Evolutionary conservation across 2,797 vertebrate species (phyloP).

Genomic region (Chaunax sp.): DNA sequence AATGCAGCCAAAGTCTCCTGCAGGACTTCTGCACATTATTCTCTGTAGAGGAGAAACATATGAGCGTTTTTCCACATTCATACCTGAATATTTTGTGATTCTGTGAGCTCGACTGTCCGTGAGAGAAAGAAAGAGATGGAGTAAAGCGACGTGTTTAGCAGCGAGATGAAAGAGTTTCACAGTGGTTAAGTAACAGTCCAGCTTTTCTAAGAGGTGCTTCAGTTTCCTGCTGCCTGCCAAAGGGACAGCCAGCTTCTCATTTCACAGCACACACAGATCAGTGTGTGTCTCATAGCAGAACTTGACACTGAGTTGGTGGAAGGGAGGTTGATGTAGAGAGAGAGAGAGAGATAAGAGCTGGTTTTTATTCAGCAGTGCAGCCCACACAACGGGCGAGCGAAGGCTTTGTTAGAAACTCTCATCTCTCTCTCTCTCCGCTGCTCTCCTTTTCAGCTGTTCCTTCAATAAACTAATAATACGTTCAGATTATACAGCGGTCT

Average conservation of each 20-base stretch:
- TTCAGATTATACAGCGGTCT: constrained; percentile 44
- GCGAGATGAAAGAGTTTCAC: constrained; percentile 53
- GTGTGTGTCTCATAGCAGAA: constrained; percentile 71
- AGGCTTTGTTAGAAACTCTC: constrained; percentile 66
- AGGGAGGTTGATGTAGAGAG: constrained; percentile 67
- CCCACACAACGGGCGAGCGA: constrained; percentile 70
- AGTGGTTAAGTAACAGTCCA: constrained; percentile 63
- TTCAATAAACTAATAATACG: constrained; percentile 61
- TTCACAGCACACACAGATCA: constrained; percentile 43
- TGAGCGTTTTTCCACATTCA: neutral
- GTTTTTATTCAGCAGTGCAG: constrained; percentile 70
- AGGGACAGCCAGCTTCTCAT: constrained; percentile 67
- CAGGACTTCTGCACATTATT: neutral
- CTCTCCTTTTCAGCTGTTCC: constrained; percentile 64
- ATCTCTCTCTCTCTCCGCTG: constrained; percentile 29
- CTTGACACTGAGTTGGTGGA: constrained; percentile 82
- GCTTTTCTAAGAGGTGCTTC: constrained; percentile 69
- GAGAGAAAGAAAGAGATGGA: neutral
- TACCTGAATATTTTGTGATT: neutral
- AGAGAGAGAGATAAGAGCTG: constrained; percentile 71
- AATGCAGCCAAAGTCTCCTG: neutral
- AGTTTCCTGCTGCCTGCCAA: constrained; percentile 65
- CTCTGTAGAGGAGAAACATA: neutral
- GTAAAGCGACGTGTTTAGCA: constrained; percentile 21
- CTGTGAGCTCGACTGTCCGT: constrained; percentile 3